Evolutionary conservation across 2,797 vertebrate species (phyloP), one percentile per base, ranked within the genome.

Genomic region (Pampus argenteus): DNA sequence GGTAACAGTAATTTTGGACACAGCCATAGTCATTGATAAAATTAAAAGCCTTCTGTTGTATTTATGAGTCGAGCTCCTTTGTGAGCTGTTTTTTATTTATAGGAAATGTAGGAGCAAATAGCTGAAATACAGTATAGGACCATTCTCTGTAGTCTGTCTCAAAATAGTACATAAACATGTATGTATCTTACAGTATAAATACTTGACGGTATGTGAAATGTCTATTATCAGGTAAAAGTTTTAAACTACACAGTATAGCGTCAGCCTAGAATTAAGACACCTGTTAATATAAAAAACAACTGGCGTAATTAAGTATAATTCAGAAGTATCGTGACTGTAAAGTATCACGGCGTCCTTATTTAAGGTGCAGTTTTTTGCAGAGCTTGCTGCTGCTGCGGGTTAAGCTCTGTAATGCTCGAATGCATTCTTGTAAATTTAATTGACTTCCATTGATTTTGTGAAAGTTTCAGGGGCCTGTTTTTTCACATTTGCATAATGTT

Each of bases 31-130:
- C 31, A 63, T 22, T 10, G 31, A 75, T 76, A 45, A 74, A 69
- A 56, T n/a, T n/a, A 71, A 73, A 66, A 48, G 25, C 62, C 64
- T 31, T 77, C 64, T 71, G 62, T 63, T 85, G 71, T 76, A 76
- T 85, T 78, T 78, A 60, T 66, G 63, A 38, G 74, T 82, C 64
- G 29, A 52, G 18, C 55, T 56, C 72, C 69, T 76, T 72, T 47
- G 78, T 65, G 67, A 73, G 67, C 68, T 78, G 20, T 28, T 61
- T 28, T 61, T 67, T 86, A 86, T 78, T 79, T 78, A 88, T 85
- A 74, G 55, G 74, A 85, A 61, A 66, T 69, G 67, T 81, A 78
- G 52, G 23, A 74, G 67, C 55, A 76, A 82, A 76, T 70, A 52
- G 52, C 52, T 66, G 2, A 78, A 86, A 71, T 49, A 29, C 58